Conservation (phyloP, 2,113 vertebrate genomes). For the Engystomops pustulosus region DNA sequence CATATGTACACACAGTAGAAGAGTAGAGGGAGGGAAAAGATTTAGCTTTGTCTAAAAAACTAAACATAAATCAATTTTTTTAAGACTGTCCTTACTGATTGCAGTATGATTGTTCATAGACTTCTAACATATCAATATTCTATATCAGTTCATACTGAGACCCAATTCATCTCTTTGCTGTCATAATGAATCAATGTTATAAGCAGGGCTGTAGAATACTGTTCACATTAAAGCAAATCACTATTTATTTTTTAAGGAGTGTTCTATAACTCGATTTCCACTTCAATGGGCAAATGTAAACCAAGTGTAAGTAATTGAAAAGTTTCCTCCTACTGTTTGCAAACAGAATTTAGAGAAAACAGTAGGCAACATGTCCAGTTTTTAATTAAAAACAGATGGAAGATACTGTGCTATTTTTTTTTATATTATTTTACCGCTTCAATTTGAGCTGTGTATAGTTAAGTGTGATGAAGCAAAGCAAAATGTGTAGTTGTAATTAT, state of each 20-base stretch:
- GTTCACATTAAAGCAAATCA: slow-evolving; percentile 20
- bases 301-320: slow-evolving; percentile 58
- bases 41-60: too few species aligned
- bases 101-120: too few species aligned
- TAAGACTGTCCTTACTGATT: too few species aligned
- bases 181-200: not conserved
- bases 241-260: slow-evolving; percentile 50
- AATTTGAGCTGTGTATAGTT: slow-evolving; percentile 58
- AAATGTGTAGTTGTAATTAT: slow-evolving; percentile 58
- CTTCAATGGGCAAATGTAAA: slow-evolving; percentile 53
- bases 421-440: slow-evolving; percentile 48
- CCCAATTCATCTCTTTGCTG: not conserved
- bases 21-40: too few species aligned
- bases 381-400: slow-evolving; percentile 61
- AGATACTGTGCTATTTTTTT: slow-evolving; percentile 53
- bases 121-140: not conserved
- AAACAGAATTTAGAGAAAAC: slow-evolving; percentile 58
- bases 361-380: slow-evolving; percentile 57
- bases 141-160: not conserved
- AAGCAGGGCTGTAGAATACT: not conserved
- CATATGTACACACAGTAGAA: too few species aligned
- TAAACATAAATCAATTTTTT: too few species aligned
- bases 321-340: slow-evolving; percentile 60
- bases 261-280: slow-evolving; percentile 51
- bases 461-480: slow-evolving; percentile 60